Evolutionary conservation across 2,797 vertebrate species (phyloP), one percentile per base, ranked within the genome.

Genomic region (Semotilus atromaculatus): DNA sequence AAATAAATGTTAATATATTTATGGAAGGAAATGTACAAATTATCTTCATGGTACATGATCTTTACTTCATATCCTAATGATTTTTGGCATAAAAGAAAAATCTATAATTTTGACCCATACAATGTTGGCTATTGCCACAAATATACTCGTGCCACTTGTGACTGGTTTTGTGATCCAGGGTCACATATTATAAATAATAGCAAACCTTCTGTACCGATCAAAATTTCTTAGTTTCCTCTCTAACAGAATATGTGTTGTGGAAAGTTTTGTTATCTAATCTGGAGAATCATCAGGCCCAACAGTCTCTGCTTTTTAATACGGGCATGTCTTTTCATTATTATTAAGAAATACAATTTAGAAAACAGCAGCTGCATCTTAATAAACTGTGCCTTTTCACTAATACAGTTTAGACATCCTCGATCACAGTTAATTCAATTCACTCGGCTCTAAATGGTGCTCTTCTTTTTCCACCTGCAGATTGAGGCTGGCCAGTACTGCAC

Each of bases 401-500:
- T 68, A 26, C 51, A 16, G 67, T 81, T 81, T 58, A 71, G 19
- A 43, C 68, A n/a, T 43, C 19, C 53, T 72, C 11, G 2, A 34
- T 82, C 51, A 73, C 19, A 10, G 26, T 21, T 80, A 31, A 80
- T 82, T 81, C 6, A 68, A n/a, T 71, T 53, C 19, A 40, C 38
- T 45, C 19, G 1, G 51, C 43, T 53, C 23, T 84, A 80, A 51
- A 45, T 2, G 6, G n/a, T 51, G 1, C 53, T 83, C 14, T 31
- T 19, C 26, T 62, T 29, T 19, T 43, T 68, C 48, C 72, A 66
- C 80, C 19, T 62, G 21, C 92, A 96, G 96, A 96, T 96, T 19
- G 96, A 96, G 86, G 96, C 96, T 0, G 96, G 96, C 23, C 96
- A 96, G 89, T 96, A 96, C 92, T 96, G 96, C 91, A 96, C 96